These are phyloP conservation scores for Halocaridina rubra DNA, from an alignment of 2,888 invertebrate genomes.

Conservation along the genomic window DNA sequence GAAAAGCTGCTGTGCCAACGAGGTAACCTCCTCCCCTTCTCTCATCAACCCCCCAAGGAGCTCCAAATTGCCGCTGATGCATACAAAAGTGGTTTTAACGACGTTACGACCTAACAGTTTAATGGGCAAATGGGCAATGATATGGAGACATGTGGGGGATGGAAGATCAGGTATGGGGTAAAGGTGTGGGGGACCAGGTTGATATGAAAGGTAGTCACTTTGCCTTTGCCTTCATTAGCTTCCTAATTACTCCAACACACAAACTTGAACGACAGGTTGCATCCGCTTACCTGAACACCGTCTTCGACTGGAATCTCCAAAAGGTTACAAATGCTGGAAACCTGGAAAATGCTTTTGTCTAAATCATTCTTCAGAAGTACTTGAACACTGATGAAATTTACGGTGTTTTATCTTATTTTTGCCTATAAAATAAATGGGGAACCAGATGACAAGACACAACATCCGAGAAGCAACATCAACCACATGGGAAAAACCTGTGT, in stretches of 20 bases:
- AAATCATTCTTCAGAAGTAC: no score
- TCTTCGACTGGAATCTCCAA: no score
- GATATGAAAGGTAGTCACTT: slow-evolving; percentile 20
- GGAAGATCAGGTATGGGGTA: no score
- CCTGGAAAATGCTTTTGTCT: no score
- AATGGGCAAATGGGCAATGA: slow-evolving; percentile 50
- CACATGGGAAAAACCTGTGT: background rate
- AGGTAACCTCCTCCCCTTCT: background rate
- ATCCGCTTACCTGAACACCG: background rate
- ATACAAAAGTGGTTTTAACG: slow-evolving; percentile 28
- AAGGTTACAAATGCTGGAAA: no score
- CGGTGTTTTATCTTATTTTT: no score
- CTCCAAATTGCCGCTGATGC: slow-evolving; percentile 34
- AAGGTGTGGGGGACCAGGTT: no score
- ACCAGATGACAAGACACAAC: no score
- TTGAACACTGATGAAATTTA: no score
- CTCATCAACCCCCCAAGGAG: background rate
- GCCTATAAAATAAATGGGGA: no score
- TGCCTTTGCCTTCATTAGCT: slow-evolving; percentile 33
- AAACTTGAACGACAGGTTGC: slow-evolving; percentile 18
- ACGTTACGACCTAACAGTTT: slow-evolving; percentile 38
- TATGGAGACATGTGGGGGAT: slow-evolving; percentile 3
- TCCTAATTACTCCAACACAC: slow-evolving; percentile 19
- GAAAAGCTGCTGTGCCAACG: slow-evolving; percentile 17
- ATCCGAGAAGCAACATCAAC: no score